phyloP scores from a whole-genome alignment of 2,113 vertebrate species.

The Tringa solitaria region DNA sequence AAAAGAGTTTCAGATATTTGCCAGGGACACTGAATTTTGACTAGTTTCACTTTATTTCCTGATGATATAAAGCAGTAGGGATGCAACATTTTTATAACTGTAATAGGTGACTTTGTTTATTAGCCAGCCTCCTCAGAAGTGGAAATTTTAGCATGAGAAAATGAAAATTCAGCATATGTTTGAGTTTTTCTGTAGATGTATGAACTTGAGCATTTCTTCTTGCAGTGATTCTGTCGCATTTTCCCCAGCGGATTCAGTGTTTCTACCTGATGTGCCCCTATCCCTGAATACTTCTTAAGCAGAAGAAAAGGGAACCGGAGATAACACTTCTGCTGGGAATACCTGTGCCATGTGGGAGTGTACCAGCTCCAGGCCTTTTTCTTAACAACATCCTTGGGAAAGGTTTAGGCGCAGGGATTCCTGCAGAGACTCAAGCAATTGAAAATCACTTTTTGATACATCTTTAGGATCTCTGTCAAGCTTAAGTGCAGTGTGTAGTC shows the following conservation, averaged over 20 bases:
- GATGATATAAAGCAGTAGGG: background rate
- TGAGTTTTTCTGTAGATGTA: background rate
- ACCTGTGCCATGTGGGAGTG: background rate
- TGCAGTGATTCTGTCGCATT: background rate
- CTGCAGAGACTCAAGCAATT: background rate
- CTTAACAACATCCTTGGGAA: background rate
- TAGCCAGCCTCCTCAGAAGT: background rate
- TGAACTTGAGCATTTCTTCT: background rate
- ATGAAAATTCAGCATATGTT: background rate
- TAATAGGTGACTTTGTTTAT: conserved; percentile 25
- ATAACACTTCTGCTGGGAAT: background rate
- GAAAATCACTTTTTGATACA: background rate
- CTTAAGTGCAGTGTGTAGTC: background rate
- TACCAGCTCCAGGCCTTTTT: background rate
- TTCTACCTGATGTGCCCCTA: background rate
- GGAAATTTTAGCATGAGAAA: background rate
- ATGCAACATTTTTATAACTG: background rate
- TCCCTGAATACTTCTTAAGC: background rate
- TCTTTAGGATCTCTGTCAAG: background rate
- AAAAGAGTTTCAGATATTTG: conserved; percentile 46
- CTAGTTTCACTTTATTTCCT: conserved; percentile 2
- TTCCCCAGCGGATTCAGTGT: background rate
- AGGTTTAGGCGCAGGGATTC: background rate
- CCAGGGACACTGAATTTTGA: conserved; percentile 16
- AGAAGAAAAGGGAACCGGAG: background rate